These are phyloP conservation scores for Harmothoe impar DNA, from an alignment of 2,888 invertebrate genomes.

Conservation along the genomic window DNA sequence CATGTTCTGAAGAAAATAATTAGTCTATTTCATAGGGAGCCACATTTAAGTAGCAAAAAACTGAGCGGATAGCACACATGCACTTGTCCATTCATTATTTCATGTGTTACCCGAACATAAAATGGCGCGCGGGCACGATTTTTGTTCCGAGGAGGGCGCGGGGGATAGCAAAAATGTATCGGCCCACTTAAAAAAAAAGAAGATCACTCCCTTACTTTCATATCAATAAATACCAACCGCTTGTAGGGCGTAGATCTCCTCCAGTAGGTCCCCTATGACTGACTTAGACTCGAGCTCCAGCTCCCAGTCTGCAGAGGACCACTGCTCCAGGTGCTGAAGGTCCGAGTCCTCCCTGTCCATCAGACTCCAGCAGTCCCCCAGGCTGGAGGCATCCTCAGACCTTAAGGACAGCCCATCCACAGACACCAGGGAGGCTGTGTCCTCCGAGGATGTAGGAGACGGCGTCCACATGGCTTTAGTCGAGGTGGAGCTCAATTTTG, in stretches of 20 bases:
- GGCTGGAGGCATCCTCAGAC: constrained; percentile 34
- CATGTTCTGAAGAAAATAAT: too few species aligned
- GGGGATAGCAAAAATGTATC: too few species aligned
- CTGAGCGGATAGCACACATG: too few species aligned
- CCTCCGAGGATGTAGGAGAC: background rate
- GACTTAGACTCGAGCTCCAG: constrained; percentile 37
- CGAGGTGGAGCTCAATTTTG: background rate
- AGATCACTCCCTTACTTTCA: too few species aligned
- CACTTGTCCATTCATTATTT: too few species aligned
- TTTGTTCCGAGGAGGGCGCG: too few species aligned
- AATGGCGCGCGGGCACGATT: too few species aligned
- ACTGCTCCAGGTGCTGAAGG: too few species aligned
- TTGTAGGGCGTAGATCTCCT: constrained; percentile 45
- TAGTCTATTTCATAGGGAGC: too few species aligned
- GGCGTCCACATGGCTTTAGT: constrained; percentile 13
- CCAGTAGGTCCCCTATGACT: constrained; percentile 38
- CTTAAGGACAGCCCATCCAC: background rate
- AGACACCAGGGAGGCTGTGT: background rate
- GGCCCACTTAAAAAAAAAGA: too few species aligned
- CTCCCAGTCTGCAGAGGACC: constrained; percentile 33
- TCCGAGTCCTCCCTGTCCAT: constrained; percentile 2
- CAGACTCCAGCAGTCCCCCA: constrained; percentile 40
- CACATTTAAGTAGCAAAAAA: too few species aligned
- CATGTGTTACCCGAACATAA: too few species aligned
- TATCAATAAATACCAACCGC: background rate